A percentile compares a stretch with the other conserved stretches of the same genome.
Conservation (phyloP, 2,797 vertebrate genomes). For the Rhinophrynus dorsalis region DNA sequence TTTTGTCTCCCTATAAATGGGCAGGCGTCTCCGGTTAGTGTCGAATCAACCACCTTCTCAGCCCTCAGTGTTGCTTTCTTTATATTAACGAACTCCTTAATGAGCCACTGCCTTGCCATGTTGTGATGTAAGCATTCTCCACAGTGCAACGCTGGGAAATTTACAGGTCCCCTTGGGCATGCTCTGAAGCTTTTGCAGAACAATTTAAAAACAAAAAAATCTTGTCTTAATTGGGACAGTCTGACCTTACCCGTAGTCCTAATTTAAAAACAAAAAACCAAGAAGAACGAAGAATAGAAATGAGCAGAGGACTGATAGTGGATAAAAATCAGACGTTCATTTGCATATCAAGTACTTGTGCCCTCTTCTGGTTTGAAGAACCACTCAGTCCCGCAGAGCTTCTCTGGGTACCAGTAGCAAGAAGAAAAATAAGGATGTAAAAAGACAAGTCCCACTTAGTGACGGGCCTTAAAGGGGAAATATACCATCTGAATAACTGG, state of each 20-base stretch:
- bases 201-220: conserved; percentile 13
- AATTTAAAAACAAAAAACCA: conserved; percentile 11
- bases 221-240: conserved; percentile 31
- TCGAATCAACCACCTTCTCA: conserved; percentile 2
- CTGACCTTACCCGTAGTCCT: conserved; percentile 29
- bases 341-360: conserved; percentile 30
- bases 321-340: conserved; percentile 10
- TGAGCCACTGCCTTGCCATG: neutral
- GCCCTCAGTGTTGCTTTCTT: neutral
- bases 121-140: conserved; percentile 28
- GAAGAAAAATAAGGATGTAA: too few species aligned
- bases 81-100: neutral
- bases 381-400: neutral
- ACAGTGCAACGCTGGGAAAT: conserved; percentile 13
- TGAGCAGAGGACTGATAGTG: conserved; percentile 6
- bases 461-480: too few species aligned
- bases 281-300: neutral
- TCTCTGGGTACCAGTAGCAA: neutral
- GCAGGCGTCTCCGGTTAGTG: neutral
- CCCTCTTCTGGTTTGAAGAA: neutral
- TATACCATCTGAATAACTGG: too few species aligned
- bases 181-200: conserved; percentile 18
- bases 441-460: too few species aligned
- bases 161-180: conserved; percentile 9
- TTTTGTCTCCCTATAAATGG: too few species aligned